These are phyloP conservation scores for Diplosoma virens DNA, from an alignment of 23 tunicate species.

Conservation along the genomic window DNA sequence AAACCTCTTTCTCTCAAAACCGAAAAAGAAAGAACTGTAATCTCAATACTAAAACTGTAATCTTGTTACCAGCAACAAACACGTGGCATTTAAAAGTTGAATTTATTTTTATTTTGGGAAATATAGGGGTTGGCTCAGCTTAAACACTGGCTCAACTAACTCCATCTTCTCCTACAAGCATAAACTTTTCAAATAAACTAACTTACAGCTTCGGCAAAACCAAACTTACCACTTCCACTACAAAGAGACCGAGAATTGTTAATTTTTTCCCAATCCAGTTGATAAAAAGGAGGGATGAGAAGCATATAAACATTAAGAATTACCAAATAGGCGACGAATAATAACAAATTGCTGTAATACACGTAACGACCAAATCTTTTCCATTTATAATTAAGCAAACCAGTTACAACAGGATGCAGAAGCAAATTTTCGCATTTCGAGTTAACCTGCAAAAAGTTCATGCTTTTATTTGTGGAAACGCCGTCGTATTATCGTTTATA, in stretches of 20 bases:
- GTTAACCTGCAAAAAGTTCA: slow-evolving; percentile 58
- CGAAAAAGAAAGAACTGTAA: too few relatives aligned
- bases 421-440: slow-evolving; percentile 83
- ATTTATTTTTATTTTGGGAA: too few relatives aligned
- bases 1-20: too few relatives aligned
- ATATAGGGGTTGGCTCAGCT: too few relatives aligned
- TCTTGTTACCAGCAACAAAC: too few relatives aligned
- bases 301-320: slow-evolving; percentile 89
- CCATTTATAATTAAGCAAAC: slow-evolving; percentile 91
- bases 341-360: slow-evolving; percentile 64
- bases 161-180: too few relatives aligned
- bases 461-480: too few relatives aligned
- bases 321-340: slow-evolving; percentile 54
- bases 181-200: too few relatives aligned
- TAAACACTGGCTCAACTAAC: too few relatives aligned
- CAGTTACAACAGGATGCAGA: slow-evolving; percentile 92
- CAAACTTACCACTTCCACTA: slow-evolving; percentile 13
- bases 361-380: slow-evolving; percentile 84
- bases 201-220: not conserved
- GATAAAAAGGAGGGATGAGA: slow-evolving; percentile 72
- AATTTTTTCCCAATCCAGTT: slow-evolving; percentile 62
- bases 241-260: slow-evolving; percentile 9
- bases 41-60: too few relatives aligned
- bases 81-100: too few relatives aligned
- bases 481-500: too few relatives aligned